phyloP scores from a whole-genome alignment of 2,113 vertebrate species.

The Monopterus albus region DNA sequence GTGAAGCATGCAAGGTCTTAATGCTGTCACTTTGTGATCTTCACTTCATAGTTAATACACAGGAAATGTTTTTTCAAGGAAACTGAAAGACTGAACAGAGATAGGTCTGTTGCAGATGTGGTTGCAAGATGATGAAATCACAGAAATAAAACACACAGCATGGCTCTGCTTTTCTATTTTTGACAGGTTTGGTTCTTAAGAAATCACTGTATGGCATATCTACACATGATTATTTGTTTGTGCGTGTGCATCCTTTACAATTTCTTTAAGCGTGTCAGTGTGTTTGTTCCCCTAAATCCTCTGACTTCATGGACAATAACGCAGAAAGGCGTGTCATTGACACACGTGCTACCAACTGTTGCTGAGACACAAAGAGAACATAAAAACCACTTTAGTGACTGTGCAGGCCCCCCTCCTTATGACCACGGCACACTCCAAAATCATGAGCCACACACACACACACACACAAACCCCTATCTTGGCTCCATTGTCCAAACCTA shows the following conservation, averaged over 20 bases:
- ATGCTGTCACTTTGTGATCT: constrained; percentile 43
- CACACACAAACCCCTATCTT: constrained; percentile 58
- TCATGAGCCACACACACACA: constrained; percentile 62
- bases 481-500: constrained; percentile 79
- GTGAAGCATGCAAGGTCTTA: constrained; percentile 27
- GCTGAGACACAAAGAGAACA: constrained; percentile 82
- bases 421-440: constrained; percentile 75
- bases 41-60: constrained; percentile 24
- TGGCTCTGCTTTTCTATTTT: constrained; percentile 11
- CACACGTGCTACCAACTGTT: constrained; percentile 94
- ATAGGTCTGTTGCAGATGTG: constrained; percentile 44
- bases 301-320: constrained; percentile 71
- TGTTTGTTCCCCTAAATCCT: constrained; percentile 49
- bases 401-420: constrained; percentile 58
- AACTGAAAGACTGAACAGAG: constrained; percentile 13
- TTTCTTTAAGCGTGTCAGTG: constrained; percentile 43
- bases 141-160: constrained; percentile 34
- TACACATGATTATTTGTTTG: constrained; percentile 15
- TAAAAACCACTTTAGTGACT: constrained; percentile 75
- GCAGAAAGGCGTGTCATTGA: constrained; percentile 82
- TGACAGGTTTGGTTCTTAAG: not conserved
- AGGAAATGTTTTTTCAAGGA: constrained; percentile 24
- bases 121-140: constrained; percentile 71
- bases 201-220: not conserved
- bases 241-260: not conserved